A percentile compares a stretch with the other conserved stretches of the same genome.
These are phyloP conservation scores for Boleophthalmus pectinirostris DNA, from an alignment of 2,113 vertebrate genomes.

Conservation along the genomic window DNA sequence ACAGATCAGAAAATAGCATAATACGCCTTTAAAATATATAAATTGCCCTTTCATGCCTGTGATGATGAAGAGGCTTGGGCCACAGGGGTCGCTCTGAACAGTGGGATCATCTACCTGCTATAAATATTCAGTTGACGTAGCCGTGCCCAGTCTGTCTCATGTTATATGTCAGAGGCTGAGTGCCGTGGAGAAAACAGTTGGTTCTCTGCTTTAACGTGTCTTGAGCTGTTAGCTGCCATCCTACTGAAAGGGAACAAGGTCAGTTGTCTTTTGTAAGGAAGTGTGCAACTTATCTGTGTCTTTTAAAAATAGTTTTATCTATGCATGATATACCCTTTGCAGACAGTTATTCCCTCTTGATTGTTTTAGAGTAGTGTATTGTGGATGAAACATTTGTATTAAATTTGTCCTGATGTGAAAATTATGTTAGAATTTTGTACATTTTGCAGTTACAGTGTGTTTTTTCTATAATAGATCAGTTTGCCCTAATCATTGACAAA, in stretches of 20 bases:
- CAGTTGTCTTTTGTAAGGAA: slow-evolving; percentile 1
- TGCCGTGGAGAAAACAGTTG: slow-evolving; percentile 14
- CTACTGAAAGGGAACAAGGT: slow-evolving; percentile 18
- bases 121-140: slow-evolving; percentile 64
- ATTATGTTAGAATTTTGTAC: not conserved
- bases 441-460: not conserved
- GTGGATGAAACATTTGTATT: not conserved
- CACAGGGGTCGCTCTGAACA: slow-evolving; percentile 11
- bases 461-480: too few relatives aligned
- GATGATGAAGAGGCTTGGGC: slow-evolving; percentile 8
- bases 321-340: not conserved
- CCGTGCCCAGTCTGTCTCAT: slow-evolving; percentile 31
- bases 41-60: not conserved
- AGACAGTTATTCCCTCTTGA: not conserved
- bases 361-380: not conserved
- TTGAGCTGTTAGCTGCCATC: not conserved
- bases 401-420: not conserved
- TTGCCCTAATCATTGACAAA: not conserved
- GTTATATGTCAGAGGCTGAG: slow-evolving; percentile 69
- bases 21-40: not conserved
- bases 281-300: not conserved
- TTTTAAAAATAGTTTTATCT: not conserved
- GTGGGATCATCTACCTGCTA: slow-evolving; percentile 39
- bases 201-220: not conserved
- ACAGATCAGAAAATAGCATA: too few relatives aligned